These are phyloP conservation scores for Cryptocheilus praepositus DNA, from an alignment of 2,888 invertebrate species.

Conservation along the genomic window DNA sequence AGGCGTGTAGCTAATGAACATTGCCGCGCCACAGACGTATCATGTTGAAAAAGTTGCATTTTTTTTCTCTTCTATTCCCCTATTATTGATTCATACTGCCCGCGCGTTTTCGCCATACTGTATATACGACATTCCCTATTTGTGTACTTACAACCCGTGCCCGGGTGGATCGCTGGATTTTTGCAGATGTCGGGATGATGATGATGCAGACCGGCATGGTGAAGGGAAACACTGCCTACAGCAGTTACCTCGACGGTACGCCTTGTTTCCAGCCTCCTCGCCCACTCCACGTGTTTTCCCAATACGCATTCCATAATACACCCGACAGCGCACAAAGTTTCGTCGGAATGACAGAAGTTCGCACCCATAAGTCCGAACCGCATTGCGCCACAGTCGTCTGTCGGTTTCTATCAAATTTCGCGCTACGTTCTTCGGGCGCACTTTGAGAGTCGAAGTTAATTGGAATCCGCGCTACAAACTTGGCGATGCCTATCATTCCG, in stretches of 20 bases:
- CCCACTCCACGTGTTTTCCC: conserved; percentile 39
- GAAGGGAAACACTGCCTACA: conserved; percentile 89
- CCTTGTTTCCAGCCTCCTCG: conserved; percentile 69
- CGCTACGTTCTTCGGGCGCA: too few species aligned
- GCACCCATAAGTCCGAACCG: background rate
- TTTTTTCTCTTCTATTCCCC: background rate
- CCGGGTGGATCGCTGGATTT: conserved; percentile 75
- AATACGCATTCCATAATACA: conserved; percentile 23
- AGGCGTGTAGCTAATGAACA: background rate
- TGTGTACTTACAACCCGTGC: conserved; percentile 46
- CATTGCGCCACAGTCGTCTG: background rate
- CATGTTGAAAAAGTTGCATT: background rate
- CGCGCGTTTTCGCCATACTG: background rate
- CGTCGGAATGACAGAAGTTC: conserved; percentile 39
- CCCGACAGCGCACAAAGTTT: conserved; percentile 18
- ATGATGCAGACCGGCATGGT: conserved; percentile 98
- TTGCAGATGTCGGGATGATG: conserved; percentile 97
- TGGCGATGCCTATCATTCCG: conserved; percentile 31
- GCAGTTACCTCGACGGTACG: conserved; percentile 89
- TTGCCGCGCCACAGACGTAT: background rate
- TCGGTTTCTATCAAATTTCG: too few species aligned
- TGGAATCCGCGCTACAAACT: background rate
- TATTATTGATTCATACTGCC: background rate
- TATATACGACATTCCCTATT: conserved; percentile 26
- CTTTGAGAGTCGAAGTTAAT: too few species aligned